phyloP scores from a whole-genome alignment of 2,888 invertebrate genomes.

The Troglohyphantes excavatus region DNA sequence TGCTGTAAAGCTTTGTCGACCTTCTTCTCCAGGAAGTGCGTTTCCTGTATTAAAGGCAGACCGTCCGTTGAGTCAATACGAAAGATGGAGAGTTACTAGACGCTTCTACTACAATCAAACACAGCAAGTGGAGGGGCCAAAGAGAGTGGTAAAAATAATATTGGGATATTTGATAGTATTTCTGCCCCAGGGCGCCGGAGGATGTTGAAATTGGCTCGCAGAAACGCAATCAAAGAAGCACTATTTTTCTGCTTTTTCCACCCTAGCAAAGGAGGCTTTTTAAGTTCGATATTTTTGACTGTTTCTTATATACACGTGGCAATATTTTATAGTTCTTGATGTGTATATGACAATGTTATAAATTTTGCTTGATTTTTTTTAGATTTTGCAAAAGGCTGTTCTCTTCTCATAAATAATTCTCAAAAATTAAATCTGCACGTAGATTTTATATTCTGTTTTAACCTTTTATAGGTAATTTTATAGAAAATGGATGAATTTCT shows the following conservation, averaged over 20 bases:
- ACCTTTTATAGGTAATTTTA: too few species aligned
- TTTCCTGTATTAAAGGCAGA: constrained; percentile 68
- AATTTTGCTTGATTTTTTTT: too few species aligned
- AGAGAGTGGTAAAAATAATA: constrained; percentile 78
- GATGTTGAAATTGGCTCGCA: constrained; percentile 74
- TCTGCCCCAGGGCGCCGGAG: constrained; percentile 62
- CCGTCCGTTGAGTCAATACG: constrained; percentile 70
- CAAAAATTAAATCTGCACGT: too few species aligned
- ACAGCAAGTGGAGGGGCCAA: constrained; percentile 36
- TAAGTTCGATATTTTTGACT: constrained; percentile 11
- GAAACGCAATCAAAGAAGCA: constrained; percentile 71
- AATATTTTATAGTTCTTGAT: constrained; percentile 22
- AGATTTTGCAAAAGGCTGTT: too few species aligned
- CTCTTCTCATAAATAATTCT: too few species aligned
- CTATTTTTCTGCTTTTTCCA: constrained; percentile 33
- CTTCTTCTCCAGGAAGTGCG: constrained; percentile 36
- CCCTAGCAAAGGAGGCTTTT: constrained; percentile 36
- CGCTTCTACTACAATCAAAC: constrained; percentile 57
- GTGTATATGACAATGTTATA: too few species aligned
- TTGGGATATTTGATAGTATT: constrained; percentile 77
- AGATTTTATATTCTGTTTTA: too few species aligned
- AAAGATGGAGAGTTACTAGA: constrained; percentile 60
- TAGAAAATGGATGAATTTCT: too few species aligned
- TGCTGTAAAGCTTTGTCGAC: constrained; percentile 67
- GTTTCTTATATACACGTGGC: constrained; percentile 7